These are phyloP conservation scores for Agrochola litura DNA, from an alignment of 2,888 invertebrate genomes.

Conservation along the genomic window DNA sequence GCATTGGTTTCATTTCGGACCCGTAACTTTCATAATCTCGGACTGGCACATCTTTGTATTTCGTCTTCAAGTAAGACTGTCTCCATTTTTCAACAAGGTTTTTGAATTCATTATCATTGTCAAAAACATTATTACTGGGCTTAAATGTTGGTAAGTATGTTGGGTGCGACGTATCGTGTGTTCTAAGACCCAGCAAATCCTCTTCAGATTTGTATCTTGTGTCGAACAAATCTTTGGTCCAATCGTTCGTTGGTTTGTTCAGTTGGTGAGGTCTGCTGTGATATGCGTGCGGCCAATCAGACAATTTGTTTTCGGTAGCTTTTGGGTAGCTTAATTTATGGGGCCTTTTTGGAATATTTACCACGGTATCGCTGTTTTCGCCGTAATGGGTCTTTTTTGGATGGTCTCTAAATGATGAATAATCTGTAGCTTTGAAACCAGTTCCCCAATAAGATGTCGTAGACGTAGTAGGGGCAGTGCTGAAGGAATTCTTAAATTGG, in stretches of 20 bases:
- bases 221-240: slow-evolving; percentile 78
- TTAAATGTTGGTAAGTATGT: slow-evolving; percentile 81
- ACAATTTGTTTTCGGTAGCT: slow-evolving; percentile 72
- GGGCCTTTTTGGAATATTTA: slow-evolving; percentile 83
- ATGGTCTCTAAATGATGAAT: slow-evolving; percentile 75
- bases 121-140: slow-evolving; percentile 76
- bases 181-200: slow-evolving; percentile 85
- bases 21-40: slow-evolving; percentile 83
- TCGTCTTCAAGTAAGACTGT: slow-evolving; percentile 84
- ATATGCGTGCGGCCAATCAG: slow-evolving; percentile 75
- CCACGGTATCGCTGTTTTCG: slow-evolving; percentile 78
- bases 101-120: slow-evolving; percentile 81
- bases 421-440: slow-evolving; percentile 78
- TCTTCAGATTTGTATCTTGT: slow-evolving; percentile 86
- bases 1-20: slow-evolving; percentile 82
- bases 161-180: slow-evolving; percentile 84
- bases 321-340: slow-evolving; percentile 75
- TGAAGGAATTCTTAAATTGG: slow-evolving; percentile 79
- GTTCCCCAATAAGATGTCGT: slow-evolving; percentile 83
- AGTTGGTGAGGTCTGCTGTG: slow-evolving; percentile 75
- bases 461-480: slow-evolving; percentile 74
- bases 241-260: slow-evolving; percentile 76
- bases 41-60: slow-evolving; percentile 79
- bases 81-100: slow-evolving; percentile 85
- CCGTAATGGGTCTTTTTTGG: slow-evolving; percentile 74